Base-by-base conservation (phyloP, 2,797 vertebrate species). In the Vireo griseus region DNA sequence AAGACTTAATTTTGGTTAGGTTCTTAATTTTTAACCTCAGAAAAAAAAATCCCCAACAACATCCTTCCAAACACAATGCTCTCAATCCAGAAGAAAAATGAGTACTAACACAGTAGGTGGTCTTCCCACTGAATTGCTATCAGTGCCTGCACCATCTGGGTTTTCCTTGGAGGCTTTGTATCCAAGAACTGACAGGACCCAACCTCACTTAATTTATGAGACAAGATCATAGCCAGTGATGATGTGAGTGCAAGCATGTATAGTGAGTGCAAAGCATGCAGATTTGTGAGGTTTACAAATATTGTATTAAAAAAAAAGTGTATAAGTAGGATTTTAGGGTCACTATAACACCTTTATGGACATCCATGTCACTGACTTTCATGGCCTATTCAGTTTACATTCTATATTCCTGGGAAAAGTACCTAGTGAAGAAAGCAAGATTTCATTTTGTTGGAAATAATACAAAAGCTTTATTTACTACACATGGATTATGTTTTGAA, bases 71-170 rank as follows among this genome's bases (percentile, higher is more conserved):
- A 92, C 13, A 40, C 29, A 86, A 52, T 63, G 39, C n/a, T 93
- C 59, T 91, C 80, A 91, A 18, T 77, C 55, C 86, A 86, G 54
- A 92, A 84, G 80, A 96, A 88, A 97, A 95, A 95, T 75, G 37
- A 94, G 48, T 55, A 75, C 88, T 93, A 76, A 69, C 95, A 95
- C 90, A 71, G 96, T 97, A 96, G 96, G 96, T 97, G 97, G 96
- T 97, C 96, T 94, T 96, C 90, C 40, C 65, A 29, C 47, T 88
- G 94, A 94, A 90, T 59, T 76, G 37, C 87, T 94, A 91, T 95
- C 93, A 94, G 86, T 96, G 96, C 88, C 92, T 96, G 72, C 79
- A 96, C 92, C 95, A 96, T 97, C 96, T 97, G 97, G 93, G 83
- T 96, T 97, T 97, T 97, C 92, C 95, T 95, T 91, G 80, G 96